Conservation (phyloP, 2,113 vertebrate genomes). For the Grallaria varia region DNA sequence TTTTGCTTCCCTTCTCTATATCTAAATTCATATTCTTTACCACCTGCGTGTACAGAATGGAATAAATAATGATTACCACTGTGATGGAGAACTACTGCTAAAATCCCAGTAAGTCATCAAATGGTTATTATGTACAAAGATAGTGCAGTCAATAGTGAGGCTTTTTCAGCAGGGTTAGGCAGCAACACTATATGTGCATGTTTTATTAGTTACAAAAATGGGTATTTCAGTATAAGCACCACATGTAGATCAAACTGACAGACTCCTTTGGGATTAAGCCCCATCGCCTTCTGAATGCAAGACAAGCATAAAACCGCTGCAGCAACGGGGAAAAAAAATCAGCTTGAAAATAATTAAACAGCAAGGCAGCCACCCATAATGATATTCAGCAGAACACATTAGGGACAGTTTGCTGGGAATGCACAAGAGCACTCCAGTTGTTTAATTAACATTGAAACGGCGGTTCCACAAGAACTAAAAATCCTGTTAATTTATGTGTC, state of each 20-base stretch:
- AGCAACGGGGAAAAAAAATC: conserved; percentile 72
- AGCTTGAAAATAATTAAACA: conserved; percentile 86
- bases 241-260: conserved; percentile 72
- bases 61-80: conserved; percentile 71
- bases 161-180: conserved; percentile 66
- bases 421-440: conserved; percentile 80
- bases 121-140: conserved; percentile 63
- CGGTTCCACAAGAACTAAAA: conserved; percentile 84
- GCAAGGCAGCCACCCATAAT: conserved; percentile 85
- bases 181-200: conserved; percentile 69
- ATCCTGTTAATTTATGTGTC: conserved; percentile 87
- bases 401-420: conserved; percentile 81
- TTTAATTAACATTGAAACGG: conserved; percentile 86
- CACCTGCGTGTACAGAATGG: conserved; percentile 63
- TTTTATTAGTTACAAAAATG: conserved; percentile 71
- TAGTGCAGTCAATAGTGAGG: conserved; percentile 66
- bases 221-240: conserved; percentile 69
- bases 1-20: conserved; percentile 25
- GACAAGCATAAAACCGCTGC: conserved; percentile 81
- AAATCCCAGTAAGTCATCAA: conserved; percentile 71
- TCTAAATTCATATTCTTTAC: conserved; percentile 70
- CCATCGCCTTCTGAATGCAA: conserved; percentile 80
- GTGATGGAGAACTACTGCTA: conserved; percentile 60
- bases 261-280: conserved; percentile 70
- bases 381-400: conserved; percentile 84